Evolutionary conservation across 2,888 invertebrate species (phyloP), one percentile per base, ranked within the genome.

Genomic region (Volucella inanis): DNA sequence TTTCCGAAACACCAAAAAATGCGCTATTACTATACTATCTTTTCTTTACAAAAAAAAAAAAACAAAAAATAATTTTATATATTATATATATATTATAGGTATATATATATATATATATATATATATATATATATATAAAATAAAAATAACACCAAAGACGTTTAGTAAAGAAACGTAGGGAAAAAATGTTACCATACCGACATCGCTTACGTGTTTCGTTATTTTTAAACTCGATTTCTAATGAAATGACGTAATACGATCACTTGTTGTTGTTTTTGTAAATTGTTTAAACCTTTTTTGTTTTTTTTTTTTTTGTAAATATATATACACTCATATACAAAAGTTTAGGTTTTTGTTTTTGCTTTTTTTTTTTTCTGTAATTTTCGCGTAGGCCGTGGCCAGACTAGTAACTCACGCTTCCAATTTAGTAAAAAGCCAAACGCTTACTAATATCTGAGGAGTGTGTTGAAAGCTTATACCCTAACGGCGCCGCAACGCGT

Each of bases 171-270:
- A 59, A 57, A 50, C 43, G 31, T 31, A 70, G 14, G 18, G 75
- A 82, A 62, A 75, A 79, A 70, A 76, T 18, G 75, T 85, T 85
- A 85, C 76, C 85, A 80, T 85, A 85, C 85, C 85, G 85, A 85
- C 85, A 85, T 86, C 81, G 89, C 89, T 90, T 90, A 90, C 90
- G 90, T 90, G 90, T 90, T 89, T 87, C 68, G 89, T 87, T 90
- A 90, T 90, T 90, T 90, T 89, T 90, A 90, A 89, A 88, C 81
- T 71, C 87, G 89, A 89, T 90, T 90, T 90, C 87, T 88, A 90
- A 89, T 88, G 88, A 88, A 89, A 90, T 90, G 90, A 90, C 90
- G 90, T 88, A 90, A 90, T 89, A 68, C 87, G 80, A 87, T 72
- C 71, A 71, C 71, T 72, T 72, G 47, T 78, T 87, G 70, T 79